A percentile compares a stretch with the other conserved stretches of the same genome.
phyloP scores from a whole-genome alignment of 2,797 vertebrate species.

The Microctenopoma steveboyesi region DNA sequence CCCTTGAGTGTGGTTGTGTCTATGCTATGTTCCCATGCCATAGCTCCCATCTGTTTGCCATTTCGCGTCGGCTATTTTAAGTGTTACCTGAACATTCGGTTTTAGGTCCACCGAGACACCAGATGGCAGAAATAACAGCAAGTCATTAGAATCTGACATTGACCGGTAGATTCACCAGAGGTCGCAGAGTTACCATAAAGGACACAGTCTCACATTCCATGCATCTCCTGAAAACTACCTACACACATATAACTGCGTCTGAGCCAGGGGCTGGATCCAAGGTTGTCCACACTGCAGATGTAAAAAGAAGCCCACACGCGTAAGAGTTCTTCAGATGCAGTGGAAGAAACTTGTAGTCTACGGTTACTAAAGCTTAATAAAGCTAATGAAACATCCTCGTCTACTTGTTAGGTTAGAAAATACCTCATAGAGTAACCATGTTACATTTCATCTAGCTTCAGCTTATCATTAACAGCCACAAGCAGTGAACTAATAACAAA shows the following conservation, averaged over 20 bases:
- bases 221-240: not conserved
- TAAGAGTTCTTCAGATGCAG: not conserved
- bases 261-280: not conserved
- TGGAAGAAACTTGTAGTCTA: not conserved
- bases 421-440: not conserved
- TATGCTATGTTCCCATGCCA: slow-evolving; percentile 27
- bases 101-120: slow-evolving; percentile 37
- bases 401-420: not conserved
- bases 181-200: not conserved
- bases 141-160: slow-evolving; percentile 23
- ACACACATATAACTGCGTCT: slow-evolving; percentile 1
- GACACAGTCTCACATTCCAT: not conserved
- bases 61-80: slow-evolving; percentile 12
- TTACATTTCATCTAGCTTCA: not conserved
- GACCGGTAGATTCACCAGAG: slow-evolving; percentile 7
- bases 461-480: not conserved
- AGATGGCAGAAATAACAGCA: slow-evolving; percentile 47
- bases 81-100: slow-evolving; percentile 35
- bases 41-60: slow-evolving; percentile 46
- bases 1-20: slow-evolving; percentile 11
- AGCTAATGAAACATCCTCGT: too few species aligned
- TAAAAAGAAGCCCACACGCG: not conserved
- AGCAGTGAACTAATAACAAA: not conserved
- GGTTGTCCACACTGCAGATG: not conserved
- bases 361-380: not conserved